phyloP scores from a whole-genome alignment of 2,797 vertebrate genomes.

The Acipenser ruthenus region DNA sequence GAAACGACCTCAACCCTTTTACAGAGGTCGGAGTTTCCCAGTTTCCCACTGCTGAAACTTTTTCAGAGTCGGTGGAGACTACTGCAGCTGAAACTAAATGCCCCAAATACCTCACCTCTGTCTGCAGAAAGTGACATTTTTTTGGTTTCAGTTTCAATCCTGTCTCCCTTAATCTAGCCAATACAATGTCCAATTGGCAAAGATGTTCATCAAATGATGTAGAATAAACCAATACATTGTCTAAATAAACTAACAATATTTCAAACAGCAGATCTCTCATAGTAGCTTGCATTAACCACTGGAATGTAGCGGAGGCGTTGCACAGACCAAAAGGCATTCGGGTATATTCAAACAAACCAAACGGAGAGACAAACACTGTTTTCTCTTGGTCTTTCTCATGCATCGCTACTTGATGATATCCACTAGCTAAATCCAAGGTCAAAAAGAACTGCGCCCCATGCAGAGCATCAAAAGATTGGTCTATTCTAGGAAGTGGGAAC shows the following conservation, averaged over 20 bases:
- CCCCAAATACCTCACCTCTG: constrained; percentile 11
- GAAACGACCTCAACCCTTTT: constrained; percentile 8
- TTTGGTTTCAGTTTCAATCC: constrained; percentile 11
- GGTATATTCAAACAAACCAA: too few relatives aligned
- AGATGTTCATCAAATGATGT: background rate
- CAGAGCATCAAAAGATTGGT: too few relatives aligned
- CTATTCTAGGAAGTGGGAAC: too few relatives aligned
- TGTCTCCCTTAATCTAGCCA: background rate
- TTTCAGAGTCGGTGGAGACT: constrained; percentile 10
- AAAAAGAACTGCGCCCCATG: too few relatives aligned
- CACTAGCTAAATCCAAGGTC: too few relatives aligned
- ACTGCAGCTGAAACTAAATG: constrained; percentile 16
- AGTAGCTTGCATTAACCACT: background rate
- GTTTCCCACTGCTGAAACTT: background rate
- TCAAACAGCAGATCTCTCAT: constrained; percentile 16
- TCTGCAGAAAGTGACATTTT: constrained; percentile 14
- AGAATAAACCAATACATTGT: constrained; percentile 14
- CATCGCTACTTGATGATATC: too few relatives aligned
- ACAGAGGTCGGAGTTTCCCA: constrained; percentile 4
- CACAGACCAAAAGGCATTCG: too few relatives aligned
- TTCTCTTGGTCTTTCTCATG: too few relatives aligned
- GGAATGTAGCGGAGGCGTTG: too few relatives aligned
- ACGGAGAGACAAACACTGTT: too few relatives aligned
- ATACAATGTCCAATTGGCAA: constrained; percentile 7
- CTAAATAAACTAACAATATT: constrained; percentile 9